Evolutionary conservation across 2,797 vertebrate genomes (phyloP).

Genomic region (Scarus forsteni): DNA sequence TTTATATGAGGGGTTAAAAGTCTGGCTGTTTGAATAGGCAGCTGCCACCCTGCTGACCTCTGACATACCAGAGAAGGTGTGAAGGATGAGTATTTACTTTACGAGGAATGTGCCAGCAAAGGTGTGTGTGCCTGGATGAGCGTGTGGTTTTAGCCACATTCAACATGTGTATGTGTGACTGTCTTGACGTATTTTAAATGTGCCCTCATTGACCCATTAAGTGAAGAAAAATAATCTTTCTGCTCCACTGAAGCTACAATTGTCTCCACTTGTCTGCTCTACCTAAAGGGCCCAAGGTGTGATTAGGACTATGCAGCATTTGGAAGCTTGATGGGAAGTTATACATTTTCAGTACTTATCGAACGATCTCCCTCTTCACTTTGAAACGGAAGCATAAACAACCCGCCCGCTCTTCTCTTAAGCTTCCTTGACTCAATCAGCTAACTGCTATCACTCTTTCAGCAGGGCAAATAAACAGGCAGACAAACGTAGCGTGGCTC

Average conservation of each 20-base stretch:
- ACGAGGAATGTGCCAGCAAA: constrained; percentile 62
- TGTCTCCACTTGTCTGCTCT: constrained; percentile 40
- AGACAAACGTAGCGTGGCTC: constrained; percentile 54
- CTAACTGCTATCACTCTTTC: constrained; percentile 34
- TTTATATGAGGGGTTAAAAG: constrained; percentile 19
- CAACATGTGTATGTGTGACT: neutral
- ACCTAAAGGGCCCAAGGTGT: constrained; percentile 33
- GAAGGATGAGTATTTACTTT: constrained; percentile 80
- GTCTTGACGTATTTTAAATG: constrained; percentile 10
- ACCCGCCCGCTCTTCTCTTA: constrained; percentile 12
- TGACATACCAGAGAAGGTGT: constrained; percentile 64
- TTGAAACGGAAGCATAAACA: constrained; percentile 38
- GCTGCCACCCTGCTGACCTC: constrained; percentile 55
- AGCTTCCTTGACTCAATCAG: constrained; percentile 28
- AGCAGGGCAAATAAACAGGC: constrained; percentile 77
- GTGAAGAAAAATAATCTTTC: constrained; percentile 33
- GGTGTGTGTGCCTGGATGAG: neutral
- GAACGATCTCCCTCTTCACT: constrained; percentile 6
- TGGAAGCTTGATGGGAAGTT: constrained; percentile 1
- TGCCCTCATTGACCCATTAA: constrained; percentile 28
- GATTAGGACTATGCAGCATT: constrained; percentile 15
- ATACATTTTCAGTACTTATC: neutral
- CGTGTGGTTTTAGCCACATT: constrained; percentile 8
- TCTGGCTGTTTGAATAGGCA: constrained; percentile 61
- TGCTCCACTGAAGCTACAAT: constrained; percentile 36